phyloP scores from a whole-genome alignment of 2,888 invertebrate species.

The Venusia cambrica region DNA sequence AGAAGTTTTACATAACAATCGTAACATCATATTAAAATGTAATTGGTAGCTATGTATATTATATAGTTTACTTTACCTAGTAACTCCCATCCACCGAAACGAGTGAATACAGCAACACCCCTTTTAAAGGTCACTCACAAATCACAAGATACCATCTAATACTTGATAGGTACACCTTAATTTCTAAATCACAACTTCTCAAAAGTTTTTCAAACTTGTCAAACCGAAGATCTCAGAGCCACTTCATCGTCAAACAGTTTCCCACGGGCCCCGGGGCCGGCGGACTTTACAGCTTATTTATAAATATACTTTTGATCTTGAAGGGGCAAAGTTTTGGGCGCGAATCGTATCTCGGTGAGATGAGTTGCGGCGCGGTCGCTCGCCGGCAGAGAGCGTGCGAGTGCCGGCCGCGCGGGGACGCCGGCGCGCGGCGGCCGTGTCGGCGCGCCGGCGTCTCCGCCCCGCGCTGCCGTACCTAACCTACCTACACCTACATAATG shows the following conservation, averaged over 20 bases:
- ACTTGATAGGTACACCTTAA: too few species aligned
- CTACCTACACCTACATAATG: too few species aligned
- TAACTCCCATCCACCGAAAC: constrained; percentile 6
- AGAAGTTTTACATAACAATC: too few species aligned
- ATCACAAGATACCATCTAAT: constrained; percentile 3
- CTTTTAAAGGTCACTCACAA: constrained; percentile 1
- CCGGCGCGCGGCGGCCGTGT: constrained; percentile 1
- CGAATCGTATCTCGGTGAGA: constrained; percentile 1
- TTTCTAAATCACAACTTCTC: constrained; percentile 3
- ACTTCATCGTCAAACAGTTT: constrained; percentile 3
- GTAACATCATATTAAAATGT: too few species aligned
- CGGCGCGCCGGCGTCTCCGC: constrained; percentile 5
- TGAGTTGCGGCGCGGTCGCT: constrained; percentile 2
- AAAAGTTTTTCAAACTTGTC: constrained; percentile 9
- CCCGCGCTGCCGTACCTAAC: too few species aligned
- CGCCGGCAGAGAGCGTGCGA: constrained; percentile 7
- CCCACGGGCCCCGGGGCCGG: neutral
- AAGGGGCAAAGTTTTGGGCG: constrained; percentile 7
- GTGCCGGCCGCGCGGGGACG: constrained; percentile 3
- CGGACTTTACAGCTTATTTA: neutral
- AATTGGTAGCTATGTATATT: too few species aligned
- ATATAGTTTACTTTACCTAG: too few species aligned
- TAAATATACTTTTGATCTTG: neutral
- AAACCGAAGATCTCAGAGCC: constrained; percentile 1
- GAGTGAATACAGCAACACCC: constrained; percentile 4